Percentiles rank a stretch among this genome's conserved stretches.
These are phyloP conservation scores for Pomatorhinus ruficollis DNA, from an alignment of 2,113 vertebrate species.

Conservation along the genomic window DNA sequence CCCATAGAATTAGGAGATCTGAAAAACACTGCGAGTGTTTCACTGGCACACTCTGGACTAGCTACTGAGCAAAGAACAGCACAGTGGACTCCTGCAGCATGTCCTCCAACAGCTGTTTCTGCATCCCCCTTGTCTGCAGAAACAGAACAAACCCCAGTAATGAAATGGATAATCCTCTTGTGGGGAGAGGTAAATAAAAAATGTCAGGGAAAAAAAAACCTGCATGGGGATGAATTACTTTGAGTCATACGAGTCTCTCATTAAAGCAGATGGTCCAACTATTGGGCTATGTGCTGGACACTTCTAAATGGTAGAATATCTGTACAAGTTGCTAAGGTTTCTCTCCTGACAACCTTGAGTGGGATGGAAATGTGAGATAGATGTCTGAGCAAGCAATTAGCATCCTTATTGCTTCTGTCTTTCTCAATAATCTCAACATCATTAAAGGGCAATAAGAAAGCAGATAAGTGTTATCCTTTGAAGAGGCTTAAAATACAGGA, in stretches of 20 bases:
- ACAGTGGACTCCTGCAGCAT: not conserved
- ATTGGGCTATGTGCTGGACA: not conserved
- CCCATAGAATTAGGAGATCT: not conserved
- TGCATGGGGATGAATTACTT: not conserved
- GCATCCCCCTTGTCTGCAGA: not conserved
- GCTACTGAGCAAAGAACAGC: not conserved
- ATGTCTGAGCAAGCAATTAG: not conserved
- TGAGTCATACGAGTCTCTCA: not conserved
- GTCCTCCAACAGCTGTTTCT: not conserved
- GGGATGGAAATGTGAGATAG: not conserved
- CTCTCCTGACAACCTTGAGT: not conserved
- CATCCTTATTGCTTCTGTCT: conserved; percentile 20
- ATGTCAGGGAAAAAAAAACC: not conserved
- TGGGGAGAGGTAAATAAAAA: not conserved
- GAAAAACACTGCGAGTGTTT: not conserved
- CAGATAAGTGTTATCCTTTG: conserved; percentile 22
- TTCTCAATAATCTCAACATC: conserved; percentile 24
- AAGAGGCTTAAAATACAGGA: not conserved
- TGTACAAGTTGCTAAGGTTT: not conserved
- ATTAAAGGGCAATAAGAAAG: conserved; percentile 32
- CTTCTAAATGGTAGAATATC: not conserved
- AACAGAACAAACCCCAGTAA: not conserved
- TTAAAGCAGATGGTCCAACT: not conserved
- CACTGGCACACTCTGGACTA: not conserved
- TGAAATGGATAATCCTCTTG: not conserved